Percentiles rank a stretch among this genome's conserved stretches.
These are phyloP conservation scores for Morelia viridis DNA, from an alignment of 2,797 vertebrate genomes.

Conservation along the genomic window DNA sequence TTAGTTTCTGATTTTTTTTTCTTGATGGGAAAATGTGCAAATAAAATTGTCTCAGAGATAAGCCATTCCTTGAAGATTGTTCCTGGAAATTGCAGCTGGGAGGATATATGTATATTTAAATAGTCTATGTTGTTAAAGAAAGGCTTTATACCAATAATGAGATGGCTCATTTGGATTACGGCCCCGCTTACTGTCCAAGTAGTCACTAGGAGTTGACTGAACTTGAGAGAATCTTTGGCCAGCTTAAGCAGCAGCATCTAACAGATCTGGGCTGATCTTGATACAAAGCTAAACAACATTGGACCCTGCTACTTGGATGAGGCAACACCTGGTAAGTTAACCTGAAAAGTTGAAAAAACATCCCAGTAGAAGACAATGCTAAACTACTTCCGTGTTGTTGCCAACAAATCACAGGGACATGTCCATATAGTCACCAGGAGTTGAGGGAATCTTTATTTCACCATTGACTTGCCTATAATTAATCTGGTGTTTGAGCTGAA, in stretches of 20 bases:
- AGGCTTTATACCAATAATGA: neutral
- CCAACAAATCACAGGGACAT: too few relatives aligned
- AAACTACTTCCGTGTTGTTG: too few relatives aligned
- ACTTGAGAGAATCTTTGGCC: too few relatives aligned
- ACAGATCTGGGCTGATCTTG: neutral
- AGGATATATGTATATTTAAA: neutral
- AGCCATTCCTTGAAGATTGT: neutral
- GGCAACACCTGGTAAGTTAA: neutral
- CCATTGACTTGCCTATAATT: too few relatives aligned
- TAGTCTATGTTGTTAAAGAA: neutral
- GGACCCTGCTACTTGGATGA: neutral
- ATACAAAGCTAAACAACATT: neutral
- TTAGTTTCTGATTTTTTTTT: neutral
- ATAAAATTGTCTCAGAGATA: neutral
- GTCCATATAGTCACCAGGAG: too few relatives aligned
- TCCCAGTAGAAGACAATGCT: neutral
- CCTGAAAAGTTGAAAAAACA: neutral
- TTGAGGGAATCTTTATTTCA: too few relatives aligned
- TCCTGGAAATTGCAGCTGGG: neutral
- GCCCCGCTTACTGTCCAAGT: neutral
- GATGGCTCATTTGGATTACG: neutral
- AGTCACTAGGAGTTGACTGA: neutral
- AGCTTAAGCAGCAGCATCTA: too few relatives aligned
- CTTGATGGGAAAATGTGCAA: neutral
- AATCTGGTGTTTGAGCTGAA: too few relatives aligned